A percentile compares a stretch with the other conserved stretches of the same genome.
These are phyloP conservation scores for Nymphalis urticae DNA, from an alignment of 2,888 invertebrate genomes.

Conservation along the genomic window DNA sequence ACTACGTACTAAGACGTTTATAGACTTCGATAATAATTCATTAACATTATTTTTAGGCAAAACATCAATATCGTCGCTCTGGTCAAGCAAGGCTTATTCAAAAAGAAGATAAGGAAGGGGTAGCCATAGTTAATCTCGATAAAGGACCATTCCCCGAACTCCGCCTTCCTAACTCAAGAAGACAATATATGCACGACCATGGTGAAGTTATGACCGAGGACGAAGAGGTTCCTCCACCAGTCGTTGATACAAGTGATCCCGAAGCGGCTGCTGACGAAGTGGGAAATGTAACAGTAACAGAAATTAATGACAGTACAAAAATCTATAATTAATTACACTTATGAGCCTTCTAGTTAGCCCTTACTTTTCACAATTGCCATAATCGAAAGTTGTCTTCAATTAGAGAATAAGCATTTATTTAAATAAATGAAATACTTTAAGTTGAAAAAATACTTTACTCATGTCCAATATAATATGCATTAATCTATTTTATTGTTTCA, in stretches of 20 bases:
- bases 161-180: conserved; percentile 52
- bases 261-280: conserved; percentile 13
- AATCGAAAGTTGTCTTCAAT: too few relatives aligned
- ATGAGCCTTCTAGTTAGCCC: too few relatives aligned
- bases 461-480: too few relatives aligned
- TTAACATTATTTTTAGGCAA: conserved; percentile 16
- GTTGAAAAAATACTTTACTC: too few relatives aligned
- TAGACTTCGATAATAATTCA: conserved; percentile 40
- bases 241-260: conserved; percentile 2
- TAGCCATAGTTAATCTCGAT: conserved; percentile 54
- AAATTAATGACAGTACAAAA: neutral
- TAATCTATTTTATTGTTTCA: too few relatives aligned
- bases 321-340: too few relatives aligned
- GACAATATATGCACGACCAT: conserved; percentile 56
- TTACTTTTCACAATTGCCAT: too few relatives aligned
- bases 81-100: conserved; percentile 45
- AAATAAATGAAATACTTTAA: too few relatives aligned
- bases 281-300: neutral
- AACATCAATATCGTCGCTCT: conserved; percentile 41
- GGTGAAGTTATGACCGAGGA: conserved; percentile 20
- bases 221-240: conserved; percentile 33
- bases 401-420: too few relatives aligned
- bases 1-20: conserved; percentile 41
- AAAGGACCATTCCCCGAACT: conserved; percentile 55
- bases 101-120: conserved; percentile 49